Percentiles rank a stretch among this genome's conserved stretches.
These are phyloP conservation scores for Trichogramma evanescens DNA, from an alignment of 2,888 invertebrate genomes.

Conservation along the genomic window DNA sequence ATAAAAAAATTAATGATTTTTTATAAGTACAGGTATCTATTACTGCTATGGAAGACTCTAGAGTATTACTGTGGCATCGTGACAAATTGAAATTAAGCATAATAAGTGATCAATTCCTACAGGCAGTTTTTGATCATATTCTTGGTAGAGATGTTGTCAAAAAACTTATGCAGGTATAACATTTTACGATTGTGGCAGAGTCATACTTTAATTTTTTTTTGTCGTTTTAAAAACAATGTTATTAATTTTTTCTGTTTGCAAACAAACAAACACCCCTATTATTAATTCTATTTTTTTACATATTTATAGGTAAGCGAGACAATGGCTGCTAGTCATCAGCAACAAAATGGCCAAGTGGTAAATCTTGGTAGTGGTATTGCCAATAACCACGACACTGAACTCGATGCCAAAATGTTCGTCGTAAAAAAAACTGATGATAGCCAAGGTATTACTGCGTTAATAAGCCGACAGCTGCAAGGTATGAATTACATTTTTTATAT, in stretches of 20 bases:
- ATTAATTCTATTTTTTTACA: conserved; percentile 2
- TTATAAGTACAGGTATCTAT: conserved; percentile 64
- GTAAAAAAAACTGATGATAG: conserved; percentile 70
- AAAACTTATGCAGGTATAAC: conserved; percentile 72
- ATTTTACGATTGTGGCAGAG: neutral
- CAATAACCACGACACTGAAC: conserved; percentile 48
- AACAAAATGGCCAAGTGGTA: conserved; percentile 60
- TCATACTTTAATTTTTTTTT: conserved; percentile 9
- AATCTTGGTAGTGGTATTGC: conserved; percentile 35
- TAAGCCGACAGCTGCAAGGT: conserved; percentile 74
- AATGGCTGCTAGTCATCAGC: conserved; percentile 63
- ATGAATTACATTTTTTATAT: conserved; percentile 21
- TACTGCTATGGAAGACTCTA: conserved; percentile 79
- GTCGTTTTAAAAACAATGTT: conserved; percentile 7
- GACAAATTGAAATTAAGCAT: conserved; percentile 80
- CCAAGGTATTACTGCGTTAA: conserved; percentile 69
- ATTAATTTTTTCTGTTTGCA: neutral
- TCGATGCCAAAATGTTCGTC: conserved; percentile 68
- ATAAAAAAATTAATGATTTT: conserved; percentile 1
- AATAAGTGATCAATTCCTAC: conserved; percentile 74
- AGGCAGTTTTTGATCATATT: conserved; percentile 80
- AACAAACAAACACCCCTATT: conserved; percentile 1
- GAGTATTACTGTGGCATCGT: conserved; percentile 76
- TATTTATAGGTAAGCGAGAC: conserved; percentile 66
- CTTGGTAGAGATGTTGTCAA: conserved; percentile 79